Base-by-base conservation (phyloP, 2,888 invertebrate species). In the Cinara cedri region DNA sequence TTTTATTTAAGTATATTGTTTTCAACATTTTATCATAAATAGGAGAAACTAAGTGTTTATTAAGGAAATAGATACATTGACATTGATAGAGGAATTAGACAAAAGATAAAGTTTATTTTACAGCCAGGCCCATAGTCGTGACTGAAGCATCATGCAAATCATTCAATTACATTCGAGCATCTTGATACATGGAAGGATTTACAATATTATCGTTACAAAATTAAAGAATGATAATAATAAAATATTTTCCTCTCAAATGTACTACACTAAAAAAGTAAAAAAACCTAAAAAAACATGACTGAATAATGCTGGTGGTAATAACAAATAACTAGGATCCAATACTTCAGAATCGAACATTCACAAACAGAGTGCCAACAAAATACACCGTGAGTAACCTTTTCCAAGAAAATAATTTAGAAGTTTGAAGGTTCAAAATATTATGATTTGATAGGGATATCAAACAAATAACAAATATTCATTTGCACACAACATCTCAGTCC, bases 131-230 rank as follows among this genome's bases (percentile, higher is more conserved):
- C 60, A 34, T 60, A 78, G 57, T 78, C 68, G 78, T 78, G 78
- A 78, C 78, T 78, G 78, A 78, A 78, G 78, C 78, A 78, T 75
- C 78, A 78, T 78, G 78, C 78, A 78, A 78, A 78, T 68, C 78
- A 78, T 78, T 68, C 78, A 78, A 76, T 70, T 78, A 78, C 68
- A 68, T 60, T 78, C 60, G 68, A 78, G 78, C 68, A 19, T 42
- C 21, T 51, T 78, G 78, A 78, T 78, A 78, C 78, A 68, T 78
- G 57, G 57, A 68, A 70, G 60, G 68, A 78, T 49, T 60, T 60
- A 78, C 57, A 76, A n/a, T 49, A 78, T 60, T 49, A 78, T 78
- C 21, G 51, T 42, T 70, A 49, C 46, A 78, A 76, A 78, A 60
- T 68, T 78, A 34, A 60, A 70, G 68, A 70, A 78, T 60, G 57